Conservation (phyloP, 2,888 invertebrate genomes). For the Macrosiphum euphorbiae region DNA sequence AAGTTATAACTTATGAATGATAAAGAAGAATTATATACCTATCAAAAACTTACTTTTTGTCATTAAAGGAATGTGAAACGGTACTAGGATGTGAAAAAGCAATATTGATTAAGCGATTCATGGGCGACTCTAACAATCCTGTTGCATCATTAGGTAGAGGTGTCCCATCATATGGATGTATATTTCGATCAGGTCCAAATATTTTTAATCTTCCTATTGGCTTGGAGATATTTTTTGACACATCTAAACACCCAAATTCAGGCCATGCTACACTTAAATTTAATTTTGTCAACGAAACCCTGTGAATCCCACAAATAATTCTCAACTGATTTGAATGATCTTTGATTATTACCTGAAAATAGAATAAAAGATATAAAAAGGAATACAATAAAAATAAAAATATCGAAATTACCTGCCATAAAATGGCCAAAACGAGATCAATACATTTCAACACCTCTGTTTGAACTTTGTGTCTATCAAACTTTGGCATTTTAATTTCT, state of each 20-base stretch:
- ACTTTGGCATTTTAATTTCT: constrained; percentile 50
- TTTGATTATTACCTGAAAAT: constrained; percentile 51
- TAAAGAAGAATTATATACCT: not conserved
- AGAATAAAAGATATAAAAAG: not conserved
- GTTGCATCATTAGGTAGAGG: constrained; percentile 42
- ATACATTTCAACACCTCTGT: constrained; percentile 55
- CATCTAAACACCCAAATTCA: constrained; percentile 40
- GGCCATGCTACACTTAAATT: constrained; percentile 57
- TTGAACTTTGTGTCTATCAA: constrained; percentile 58
- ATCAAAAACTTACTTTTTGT: constrained; percentile 47
- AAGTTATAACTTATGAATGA: not conserved
- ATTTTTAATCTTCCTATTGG: constrained; percentile 56
- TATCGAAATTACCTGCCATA: constrained; percentile 59
- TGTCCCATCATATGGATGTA: constrained; percentile 61
- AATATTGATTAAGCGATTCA: constrained; percentile 59
- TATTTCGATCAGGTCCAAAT: constrained; percentile 64
- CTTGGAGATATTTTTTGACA: constrained; percentile 41
- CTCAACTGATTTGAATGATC: constrained; percentile 57
- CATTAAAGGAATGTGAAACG: constrained; percentile 56
- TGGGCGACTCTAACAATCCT: constrained; percentile 59
- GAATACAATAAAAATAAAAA: not conserved
- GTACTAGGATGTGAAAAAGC: constrained; percentile 58
- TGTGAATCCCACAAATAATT: constrained; percentile 60
- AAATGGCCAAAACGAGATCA: constrained; percentile 56
- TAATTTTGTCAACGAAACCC: constrained; percentile 61